Conservation (phyloP, 2,113 vertebrate genomes). For the Nematolebias whitei region DNA sequence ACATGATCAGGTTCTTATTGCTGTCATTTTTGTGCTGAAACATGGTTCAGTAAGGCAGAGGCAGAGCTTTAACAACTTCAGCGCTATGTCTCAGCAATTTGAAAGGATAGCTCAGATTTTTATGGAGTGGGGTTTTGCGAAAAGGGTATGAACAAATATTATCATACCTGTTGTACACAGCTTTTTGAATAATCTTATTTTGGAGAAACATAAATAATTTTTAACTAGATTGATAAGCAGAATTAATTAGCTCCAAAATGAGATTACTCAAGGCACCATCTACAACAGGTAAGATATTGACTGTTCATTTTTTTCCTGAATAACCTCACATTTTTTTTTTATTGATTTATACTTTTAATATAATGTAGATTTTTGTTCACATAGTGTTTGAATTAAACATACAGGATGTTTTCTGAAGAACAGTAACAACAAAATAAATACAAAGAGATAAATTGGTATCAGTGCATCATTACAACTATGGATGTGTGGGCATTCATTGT, state of each 20-base stretch:
- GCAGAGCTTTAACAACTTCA: conserved; percentile 74
- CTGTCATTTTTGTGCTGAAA: conserved; percentile 88
- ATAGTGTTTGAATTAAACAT: conserved; percentile 5
- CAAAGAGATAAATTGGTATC: conserved; percentile 42
- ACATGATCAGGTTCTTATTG: conserved; percentile 98
- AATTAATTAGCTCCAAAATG: too few species aligned
- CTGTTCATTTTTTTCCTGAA: too few species aligned
- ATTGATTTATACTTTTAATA: too few species aligned
- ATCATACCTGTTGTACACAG: too few species aligned
- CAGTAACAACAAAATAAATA: conserved; percentile 19
- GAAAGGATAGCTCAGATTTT: not conserved
- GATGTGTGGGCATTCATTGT: conserved; percentile 59
- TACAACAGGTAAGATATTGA: too few species aligned
- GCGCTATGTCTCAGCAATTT: conserved; percentile 63
- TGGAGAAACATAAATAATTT: too few species aligned
- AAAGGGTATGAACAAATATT: too few species aligned
- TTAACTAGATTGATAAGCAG: too few species aligned
- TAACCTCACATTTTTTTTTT: too few species aligned
- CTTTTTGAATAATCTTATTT: too few species aligned
- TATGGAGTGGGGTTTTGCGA: not conserved
- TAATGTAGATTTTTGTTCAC: conserved; percentile 10
- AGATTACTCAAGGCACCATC: too few species aligned
- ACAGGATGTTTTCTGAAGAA: conserved; percentile 26
- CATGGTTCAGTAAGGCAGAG: conserved; percentile 78
- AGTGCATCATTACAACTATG: conserved; percentile 62